Evolutionary conservation across 2,888 invertebrate species (phyloP), one percentile per base, ranked within the genome.

Genomic region (Abscondita cerata): DNA sequence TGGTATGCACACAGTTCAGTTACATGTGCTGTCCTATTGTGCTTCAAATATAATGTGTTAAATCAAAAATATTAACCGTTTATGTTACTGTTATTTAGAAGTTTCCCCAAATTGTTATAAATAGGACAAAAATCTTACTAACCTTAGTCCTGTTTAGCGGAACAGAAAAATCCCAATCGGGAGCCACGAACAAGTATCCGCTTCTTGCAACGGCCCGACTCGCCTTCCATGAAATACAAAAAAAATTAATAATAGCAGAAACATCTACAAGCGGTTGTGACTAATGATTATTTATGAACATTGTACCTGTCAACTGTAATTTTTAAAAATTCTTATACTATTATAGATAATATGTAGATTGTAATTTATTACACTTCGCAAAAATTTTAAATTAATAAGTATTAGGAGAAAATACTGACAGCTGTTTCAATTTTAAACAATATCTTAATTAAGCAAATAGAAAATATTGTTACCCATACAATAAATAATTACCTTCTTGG

Each of bases 141-240:
- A 97, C 97, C 92, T 95, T 95, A 75, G 96, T 95, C 81, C 95
- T 90, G 85, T 97, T 96, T 80, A 95, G 87, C 72, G 96, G 95
- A 83, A 94, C 95, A 75, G 92, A 92, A 83, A 98, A 98, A 83
- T 98, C 97, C 92, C 96, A 95, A 79, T 95, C 95, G 38, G 98
- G 98, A 63, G 98, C 97, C 71, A 98, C 96, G 84, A 98, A 98
- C 75, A 98, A 86, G 84, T 98, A 98, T 70, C 98, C 98, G 82
- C 96, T 97, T 84, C 97, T 96, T 67, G 95, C 94, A 79, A 97
- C 91, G 82, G 96, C 96, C 73, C 97, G 89, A 76, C 94, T 92
- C 70, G 92, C 93, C 93, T 93, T n/a, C n/a, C n/a, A n/a, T n/a
- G 86, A 52, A 76, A 81, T 80, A 25, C 25, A 25, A 25, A 38